Evolutionary conservation across 2,797 vertebrate genomes (phyloP).

Genomic region (Lateolabrax maculatus): DNA sequence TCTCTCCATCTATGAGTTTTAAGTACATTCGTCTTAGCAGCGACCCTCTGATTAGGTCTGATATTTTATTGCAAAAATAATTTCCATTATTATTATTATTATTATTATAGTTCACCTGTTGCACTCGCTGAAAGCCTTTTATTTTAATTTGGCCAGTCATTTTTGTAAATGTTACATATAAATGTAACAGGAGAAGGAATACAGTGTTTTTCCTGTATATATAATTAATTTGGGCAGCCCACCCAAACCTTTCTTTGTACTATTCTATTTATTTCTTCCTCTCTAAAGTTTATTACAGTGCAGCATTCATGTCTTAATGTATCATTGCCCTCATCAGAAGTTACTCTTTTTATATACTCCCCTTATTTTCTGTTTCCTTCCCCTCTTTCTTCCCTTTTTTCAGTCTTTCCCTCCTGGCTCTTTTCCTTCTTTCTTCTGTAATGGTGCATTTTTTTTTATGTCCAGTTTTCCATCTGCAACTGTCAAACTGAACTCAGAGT

Average conservation of each 20-base stretch:
- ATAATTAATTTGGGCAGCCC: not conserved
- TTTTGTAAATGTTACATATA: conserved; percentile 6
- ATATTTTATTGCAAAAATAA: not conserved
- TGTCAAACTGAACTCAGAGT: not conserved
- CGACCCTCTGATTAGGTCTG: not conserved
- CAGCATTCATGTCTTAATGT: conserved; percentile 13
- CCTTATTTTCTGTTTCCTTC: not conserved
- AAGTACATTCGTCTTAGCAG: not conserved
- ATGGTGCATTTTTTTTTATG: conserved; percentile 10
- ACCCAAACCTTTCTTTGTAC: conserved; percentile 5
- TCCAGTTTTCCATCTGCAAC: no score
- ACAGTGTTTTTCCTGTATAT: conserved; percentile 7
- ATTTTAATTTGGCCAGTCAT: not conserved
- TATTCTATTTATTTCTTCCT: conserved; percentile 41
- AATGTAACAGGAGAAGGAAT: not conserved
- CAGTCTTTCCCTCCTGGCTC: no score
- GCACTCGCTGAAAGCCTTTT: conserved; percentile 2
- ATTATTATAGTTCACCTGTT: not conserved
- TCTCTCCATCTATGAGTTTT: not conserved
- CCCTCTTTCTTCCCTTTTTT: not conserved
- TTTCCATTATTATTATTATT: no score
- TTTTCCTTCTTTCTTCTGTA: not conserved
- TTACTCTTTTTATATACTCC: conserved; percentile 11
- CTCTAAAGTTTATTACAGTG: conserved; percentile 14
- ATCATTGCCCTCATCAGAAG: not conserved